Conservation (phyloP, 2,888 invertebrate genomes). For the Leucoma salicis region DNA sequence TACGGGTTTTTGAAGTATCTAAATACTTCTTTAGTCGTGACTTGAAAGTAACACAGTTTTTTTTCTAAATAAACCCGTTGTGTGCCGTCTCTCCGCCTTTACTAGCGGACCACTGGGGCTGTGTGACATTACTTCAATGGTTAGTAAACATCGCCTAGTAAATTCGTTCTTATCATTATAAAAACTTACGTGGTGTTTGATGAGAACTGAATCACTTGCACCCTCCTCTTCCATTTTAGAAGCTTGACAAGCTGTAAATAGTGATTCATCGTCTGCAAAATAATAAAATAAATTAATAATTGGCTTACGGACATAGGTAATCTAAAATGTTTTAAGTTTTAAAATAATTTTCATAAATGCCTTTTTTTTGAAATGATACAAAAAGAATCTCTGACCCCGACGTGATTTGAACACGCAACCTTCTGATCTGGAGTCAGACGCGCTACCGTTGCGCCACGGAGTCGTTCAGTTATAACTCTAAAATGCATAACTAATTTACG, state of each 20-base stretch:
- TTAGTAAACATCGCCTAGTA: too few species aligned
- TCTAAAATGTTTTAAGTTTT: not conserved
- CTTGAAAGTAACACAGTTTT: too few species aligned
- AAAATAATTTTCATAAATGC: not conserved
- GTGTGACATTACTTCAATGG: too few species aligned
- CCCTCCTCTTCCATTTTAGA: conserved; percentile 42
- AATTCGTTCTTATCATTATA: too few species aligned
- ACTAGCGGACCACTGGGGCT: too few species aligned
- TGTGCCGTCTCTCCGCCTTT: too few species aligned
- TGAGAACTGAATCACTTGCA: conserved; percentile 53
- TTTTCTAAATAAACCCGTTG: too few species aligned
- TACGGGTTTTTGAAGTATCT: too few species aligned
- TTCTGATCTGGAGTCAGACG: conserved; percentile 99
- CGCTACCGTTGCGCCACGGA: conserved; percentile 99
- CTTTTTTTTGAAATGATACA: too few species aligned
- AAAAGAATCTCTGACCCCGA: conserved; percentile 88
- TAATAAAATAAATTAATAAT: not conserved
- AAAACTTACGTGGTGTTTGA: conserved; percentile 57
- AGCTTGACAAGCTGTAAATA: conserved; percentile 66
- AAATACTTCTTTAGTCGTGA: too few species aligned
- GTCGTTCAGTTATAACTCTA: too few species aligned
- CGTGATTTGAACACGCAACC: conserved; percentile 99
- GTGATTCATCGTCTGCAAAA: conserved; percentile 64
- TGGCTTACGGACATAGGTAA: not conserved
- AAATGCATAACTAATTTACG: too few species aligned